Percentiles rank a stretch among this genome's conserved stretches.
phyloP scores from a whole-genome alignment of 2,113 vertebrate genomes.

The Ramphastos sulfuratus region DNA sequence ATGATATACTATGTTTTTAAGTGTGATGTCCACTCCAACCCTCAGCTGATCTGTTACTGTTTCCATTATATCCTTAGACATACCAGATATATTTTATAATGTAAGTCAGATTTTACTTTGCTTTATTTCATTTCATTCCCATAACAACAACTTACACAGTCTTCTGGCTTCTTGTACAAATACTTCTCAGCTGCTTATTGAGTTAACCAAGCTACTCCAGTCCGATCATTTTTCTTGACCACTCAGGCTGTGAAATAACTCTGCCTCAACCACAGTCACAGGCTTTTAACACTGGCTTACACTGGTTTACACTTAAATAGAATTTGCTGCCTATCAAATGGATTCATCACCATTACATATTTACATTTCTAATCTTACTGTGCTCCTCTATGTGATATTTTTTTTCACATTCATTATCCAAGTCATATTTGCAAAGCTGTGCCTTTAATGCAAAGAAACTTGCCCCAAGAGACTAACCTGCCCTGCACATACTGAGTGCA shows the following conservation, averaged over 20 bases:
- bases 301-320: not conserved
- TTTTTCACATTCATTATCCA: not conserved
- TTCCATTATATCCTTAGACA: not conserved
- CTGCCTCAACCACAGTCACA: not conserved
- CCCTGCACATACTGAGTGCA: fast-evolving
- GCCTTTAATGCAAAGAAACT: not conserved
- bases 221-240: not conserved
- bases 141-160: not conserved
- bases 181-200: not conserved
- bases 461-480: not conserved
- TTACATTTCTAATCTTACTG: not conserved
- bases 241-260: not conserved
- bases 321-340: not conserved
- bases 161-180: not conserved
- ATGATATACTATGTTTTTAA: slow-evolving; percentile 6
- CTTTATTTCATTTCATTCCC: not conserved
- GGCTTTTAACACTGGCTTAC: not conserved
- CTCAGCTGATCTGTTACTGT: not conserved
- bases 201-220: not conserved
- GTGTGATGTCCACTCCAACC: not conserved
- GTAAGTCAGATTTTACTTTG: not conserved
- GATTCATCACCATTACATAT: not conserved
- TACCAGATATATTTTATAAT: not conserved
- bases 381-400: not conserved
- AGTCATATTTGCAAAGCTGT: not conserved